Evolutionary conservation across 1,140 invertebrate genomes (phyloP).

Genomic region (Stegodyphus mimosarum): DNA sequence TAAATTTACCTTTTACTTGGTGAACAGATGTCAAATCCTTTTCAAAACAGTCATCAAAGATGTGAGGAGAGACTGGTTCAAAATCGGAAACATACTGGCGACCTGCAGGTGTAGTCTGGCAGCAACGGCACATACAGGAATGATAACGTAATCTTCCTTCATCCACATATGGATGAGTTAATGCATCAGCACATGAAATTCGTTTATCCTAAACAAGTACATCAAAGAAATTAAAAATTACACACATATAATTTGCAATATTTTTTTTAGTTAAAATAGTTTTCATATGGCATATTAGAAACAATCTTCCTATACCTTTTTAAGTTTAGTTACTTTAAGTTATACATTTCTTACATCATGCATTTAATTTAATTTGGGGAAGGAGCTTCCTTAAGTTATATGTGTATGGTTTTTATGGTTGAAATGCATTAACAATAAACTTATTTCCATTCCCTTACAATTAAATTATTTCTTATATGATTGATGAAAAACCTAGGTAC

Average conservation of each 20-base stretch:
- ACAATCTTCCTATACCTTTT: too few species aligned
- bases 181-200: constrained; percentile 91
- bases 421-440: too few species aligned
- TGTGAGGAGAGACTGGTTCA: constrained; percentile 87
- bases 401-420: too few species aligned
- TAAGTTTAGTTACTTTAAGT: too few species aligned
- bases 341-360: too few species aligned
- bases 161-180: constrained; percentile 96
- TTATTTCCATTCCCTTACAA: too few species aligned
- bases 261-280: constrained; percentile 60
- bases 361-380: too few species aligned
- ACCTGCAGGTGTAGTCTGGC: constrained; percentile 76
- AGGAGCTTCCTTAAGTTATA: too few species aligned
- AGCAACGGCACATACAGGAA: constrained; percentile 99
- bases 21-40: constrained; percentile 90
- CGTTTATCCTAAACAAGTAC: constrained; percentile 81
- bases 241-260: neutral
- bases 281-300: too few species aligned
- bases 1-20: constrained; percentile 88
- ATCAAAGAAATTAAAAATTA: neutral
- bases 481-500: too few species aligned
- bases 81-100: constrained; percentile 93
- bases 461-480: too few species aligned
- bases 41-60: constrained; percentile 94
- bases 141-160: constrained; percentile 98